These are phyloP conservation scores for Rhinolophus sinicus DNA, from an alignment of 2,113 vertebrate species.

Conservation along the genomic window DNA sequence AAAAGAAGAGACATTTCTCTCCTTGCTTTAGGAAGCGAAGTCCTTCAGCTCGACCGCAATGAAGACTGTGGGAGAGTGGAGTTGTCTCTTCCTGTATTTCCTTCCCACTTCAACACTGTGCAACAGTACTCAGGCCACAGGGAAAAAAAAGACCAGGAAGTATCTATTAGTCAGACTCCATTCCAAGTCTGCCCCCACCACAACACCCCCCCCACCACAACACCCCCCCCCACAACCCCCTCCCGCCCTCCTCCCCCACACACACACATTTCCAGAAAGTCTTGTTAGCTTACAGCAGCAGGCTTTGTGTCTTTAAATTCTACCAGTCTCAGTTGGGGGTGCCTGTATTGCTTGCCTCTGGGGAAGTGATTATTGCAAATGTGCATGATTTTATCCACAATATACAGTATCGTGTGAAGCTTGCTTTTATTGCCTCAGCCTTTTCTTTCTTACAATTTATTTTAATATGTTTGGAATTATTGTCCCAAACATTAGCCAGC, in stretches of 20 bases:
- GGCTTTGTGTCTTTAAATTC: conserved; percentile 68
- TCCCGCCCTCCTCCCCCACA: too few species aligned
- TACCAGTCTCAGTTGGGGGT: conserved; percentile 70
- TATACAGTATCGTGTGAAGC: conserved; percentile 80
- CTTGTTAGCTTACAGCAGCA: background rate
- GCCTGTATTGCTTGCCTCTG: conserved; percentile 75
- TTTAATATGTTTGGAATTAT: conserved; percentile 85
- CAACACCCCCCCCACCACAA: too few species aligned
- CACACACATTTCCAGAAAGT: background rate
- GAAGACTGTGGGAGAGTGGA: conserved; percentile 17
- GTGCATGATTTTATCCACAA: conserved; percentile 77
- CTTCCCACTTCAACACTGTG: background rate
- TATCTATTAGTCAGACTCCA: background rate
- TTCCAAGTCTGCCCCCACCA: background rate
- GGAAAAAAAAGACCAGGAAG: background rate
- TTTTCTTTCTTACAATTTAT: conserved; percentile 86
- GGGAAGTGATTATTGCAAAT: conserved; percentile 79
- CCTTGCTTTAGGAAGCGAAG: background rate
- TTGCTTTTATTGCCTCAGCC: conserved; percentile 80
- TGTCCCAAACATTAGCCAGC: conserved; percentile 85
- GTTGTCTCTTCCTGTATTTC: background rate
- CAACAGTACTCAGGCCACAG: background rate
- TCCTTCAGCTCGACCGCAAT: background rate
- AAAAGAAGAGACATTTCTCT: background rate
- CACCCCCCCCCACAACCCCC: background rate